Evolutionary conservation across 2,888 invertebrate species (phyloP), one percentile per base, ranked within the genome.

Genomic region (Agrotis ipsilon): DNA sequence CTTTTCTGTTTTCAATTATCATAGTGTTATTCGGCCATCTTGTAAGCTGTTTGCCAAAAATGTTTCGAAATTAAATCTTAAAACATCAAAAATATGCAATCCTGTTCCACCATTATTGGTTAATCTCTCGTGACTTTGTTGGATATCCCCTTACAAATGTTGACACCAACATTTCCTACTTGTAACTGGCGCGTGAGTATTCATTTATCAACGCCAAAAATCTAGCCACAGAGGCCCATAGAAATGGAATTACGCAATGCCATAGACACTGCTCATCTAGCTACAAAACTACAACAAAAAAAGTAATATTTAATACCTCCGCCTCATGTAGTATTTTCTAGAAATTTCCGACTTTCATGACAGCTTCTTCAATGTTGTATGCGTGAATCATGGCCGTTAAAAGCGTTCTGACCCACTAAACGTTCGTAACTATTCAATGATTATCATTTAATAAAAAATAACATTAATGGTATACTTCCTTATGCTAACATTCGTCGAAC

Each of bases 391-490:
- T 55, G 59, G 66, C 60, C 43, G 55, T 74, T 61, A 67, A 51
- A 73, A 81, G 71, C 77, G 60, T 67, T 62, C 72, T 73, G 71
- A 69, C 68, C 70, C 75, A 84, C 68, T 61, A 65, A 74, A 71
- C 73, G 39, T 64, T 64, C 66, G 67, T 64, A 71, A 78, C 70
- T 81, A 81, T 78, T 81, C 64, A 83, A 80, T 81, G 80, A 85
- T 84, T 83, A 78, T 82, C 73, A 74, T 81, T 84, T 83, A 87
- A 86, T 88, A 88, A 87, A 87, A 89, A 86, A 86, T 87, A 80
- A 90, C 89, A 90, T 89, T 91, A 92, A 86, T 92, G 92, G 91
- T 94, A 92, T 92, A 94, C 92, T 92, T 92, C 90, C 89, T 91
- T 88, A 91, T 69, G 79, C 84, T 81, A 84, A 75, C 82, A 84